A percentile compares a stretch with the other conserved stretches of the same genome.
phyloP scores from a whole-genome alignment of 2,888 invertebrate genomes.

The Neocrepidodera transversa region DNA sequence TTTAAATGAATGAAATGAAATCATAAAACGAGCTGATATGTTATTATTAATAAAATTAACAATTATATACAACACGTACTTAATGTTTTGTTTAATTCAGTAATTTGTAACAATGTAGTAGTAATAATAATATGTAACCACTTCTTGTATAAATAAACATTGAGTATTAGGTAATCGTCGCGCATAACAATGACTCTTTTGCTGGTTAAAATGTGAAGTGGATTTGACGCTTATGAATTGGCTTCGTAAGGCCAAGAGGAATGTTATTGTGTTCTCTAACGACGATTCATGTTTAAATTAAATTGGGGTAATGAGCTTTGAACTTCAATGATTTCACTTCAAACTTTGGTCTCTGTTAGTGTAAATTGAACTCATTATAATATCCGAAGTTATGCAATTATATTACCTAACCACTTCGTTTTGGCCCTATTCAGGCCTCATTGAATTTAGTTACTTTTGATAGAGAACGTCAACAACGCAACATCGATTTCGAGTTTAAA shows the following conservation, averaged over 20 bases:
- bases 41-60: too few species aligned
- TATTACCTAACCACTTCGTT: constrained; percentile 28
- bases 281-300: constrained; percentile 59
- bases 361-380: constrained; percentile 41
- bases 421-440: constrained; percentile 9
- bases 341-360: constrained; percentile 42
- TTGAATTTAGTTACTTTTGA: constrained; percentile 19
- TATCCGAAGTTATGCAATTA: constrained; percentile 36
- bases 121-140: too few species aligned
- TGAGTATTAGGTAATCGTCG: constrained; percentile 16
- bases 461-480: constrained; percentile 1
- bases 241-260: constrained; percentile 57
- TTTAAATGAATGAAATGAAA: too few species aligned
- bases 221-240: constrained; percentile 53
- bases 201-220: constrained; percentile 30
- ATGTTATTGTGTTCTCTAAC: constrained; percentile 55
- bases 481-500: too few species aligned
- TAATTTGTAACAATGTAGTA: too few species aligned
- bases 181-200: constrained; percentile 16
- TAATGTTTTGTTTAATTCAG: too few species aligned
- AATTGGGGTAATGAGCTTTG: constrained; percentile 58
- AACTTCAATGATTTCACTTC: constrained; percentile 50
- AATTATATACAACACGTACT: too few species aligned
- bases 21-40: too few species aligned
- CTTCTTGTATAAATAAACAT: constrained; percentile 9